Evolutionary conservation across 2,797 vertebrate species (phyloP), one percentile per base, ranked within the genome.

Genomic region (Lophotriccus pileatus): DNA sequence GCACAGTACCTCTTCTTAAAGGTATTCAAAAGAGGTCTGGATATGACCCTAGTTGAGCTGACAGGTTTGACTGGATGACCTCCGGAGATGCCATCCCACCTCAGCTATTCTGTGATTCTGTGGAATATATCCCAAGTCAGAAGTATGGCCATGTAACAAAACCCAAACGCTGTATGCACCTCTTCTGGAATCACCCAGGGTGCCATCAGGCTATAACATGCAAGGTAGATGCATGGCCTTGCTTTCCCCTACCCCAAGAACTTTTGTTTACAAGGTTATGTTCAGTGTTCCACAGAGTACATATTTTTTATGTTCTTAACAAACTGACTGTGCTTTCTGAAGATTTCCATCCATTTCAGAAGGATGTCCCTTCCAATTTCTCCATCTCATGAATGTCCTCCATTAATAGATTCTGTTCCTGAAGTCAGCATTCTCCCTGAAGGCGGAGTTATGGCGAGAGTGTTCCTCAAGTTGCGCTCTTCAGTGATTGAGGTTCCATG

Each of bases 401-500:
- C 21, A 43, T 81, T 63, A 81, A 90, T 90, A 79, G 94, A 72
- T 94, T 90, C 44, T 70, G 23, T 47, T 84, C 20, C 66, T 20
- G 3, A 91, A 89, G 32, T 30, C 34, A 43, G 39, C 67, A 58
- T 79, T 88, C 44, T 43, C 75, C 83, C 59, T 36, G 50, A 72
- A 92, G 75, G 56, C 39, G 86, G 79, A 78, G 90, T 95, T 77
- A 52, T 67, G 27, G 25, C 1, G 25, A 92, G 59, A 66, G n/a
- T 44, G 78, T 92, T 97, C 86, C 82, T 76, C 72, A 95, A 85
- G 64, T 89, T 75, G 58, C 89, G 87, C 50, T 94, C 79, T 60
- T 58, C 73, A 84, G 75, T 69, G 62, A 93, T 34, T 89, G 44
- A 85, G 50, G 73, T 59, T 90, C 92, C 46, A 23, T 84, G 79